These are phyloP conservation scores for Phalacrocorax aristotelis DNA, from an alignment of 2,113 vertebrate species.

Conservation along the genomic window DNA sequence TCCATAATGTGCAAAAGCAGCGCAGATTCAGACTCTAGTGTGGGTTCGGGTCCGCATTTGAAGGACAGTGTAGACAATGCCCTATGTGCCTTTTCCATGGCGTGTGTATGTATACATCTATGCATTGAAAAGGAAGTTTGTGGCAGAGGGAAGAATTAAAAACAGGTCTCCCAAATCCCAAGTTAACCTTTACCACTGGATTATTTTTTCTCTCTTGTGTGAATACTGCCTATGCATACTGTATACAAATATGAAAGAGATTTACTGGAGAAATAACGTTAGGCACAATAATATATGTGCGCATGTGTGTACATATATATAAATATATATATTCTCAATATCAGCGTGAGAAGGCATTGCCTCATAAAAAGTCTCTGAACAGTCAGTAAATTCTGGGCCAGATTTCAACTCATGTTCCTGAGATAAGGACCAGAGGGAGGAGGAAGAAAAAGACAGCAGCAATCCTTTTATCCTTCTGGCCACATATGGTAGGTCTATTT, in stretches of 20 bases:
- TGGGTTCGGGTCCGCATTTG: neutral
- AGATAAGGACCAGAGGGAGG: constrained; percentile 59
- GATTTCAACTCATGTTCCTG: constrained; percentile 56
- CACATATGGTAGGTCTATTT: constrained; percentile 52
- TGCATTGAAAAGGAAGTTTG: neutral
- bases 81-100: neutral
- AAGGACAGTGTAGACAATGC: neutral
- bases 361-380: constrained; percentile 35
- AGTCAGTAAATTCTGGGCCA: constrained; percentile 54
- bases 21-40: neutral
- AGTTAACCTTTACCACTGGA: neutral
- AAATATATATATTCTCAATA: neutral
- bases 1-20: neutral
- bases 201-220: neutral
- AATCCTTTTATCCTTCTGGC: constrained; percentile 55
- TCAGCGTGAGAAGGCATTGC: neutral
- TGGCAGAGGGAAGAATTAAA: constrained; percentile 9
- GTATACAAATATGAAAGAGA: constrained; percentile 18
- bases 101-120: rapidly evolving
- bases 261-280: constrained; percentile 1
- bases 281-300: neutral
- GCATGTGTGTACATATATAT: neutral
- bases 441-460: constrained; percentile 27
- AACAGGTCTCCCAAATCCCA: constrained; percentile 8
- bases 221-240: neutral